Base-by-base conservation (phyloP, 2,113 vertebrate genomes). In the Upupa epops region DNA sequence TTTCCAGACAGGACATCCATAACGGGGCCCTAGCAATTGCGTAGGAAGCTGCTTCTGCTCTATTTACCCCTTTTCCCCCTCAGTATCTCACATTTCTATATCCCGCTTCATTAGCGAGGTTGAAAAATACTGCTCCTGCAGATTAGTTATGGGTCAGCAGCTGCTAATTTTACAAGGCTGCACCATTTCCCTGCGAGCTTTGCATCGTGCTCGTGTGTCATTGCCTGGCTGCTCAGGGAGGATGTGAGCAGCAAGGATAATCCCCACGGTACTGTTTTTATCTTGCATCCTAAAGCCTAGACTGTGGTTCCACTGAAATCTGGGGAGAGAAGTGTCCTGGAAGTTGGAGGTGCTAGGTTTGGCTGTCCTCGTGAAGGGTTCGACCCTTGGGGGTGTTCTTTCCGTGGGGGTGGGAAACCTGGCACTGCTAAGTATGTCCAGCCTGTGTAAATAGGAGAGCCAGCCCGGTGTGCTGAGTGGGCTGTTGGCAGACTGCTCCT, bases 101-200 rank as follows among this genome's bases (percentile, higher is more conserved):
- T 78, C 40, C 70, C 92, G 4, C 40, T 81, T 84, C 73, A 89
- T 87, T 93, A 89, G 65, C 40, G 58, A 89, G 49, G 15, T 93
- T 93, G 36, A 86, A 93, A 94, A 92, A 93, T 88, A 81, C 58
- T 34, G 61, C 70, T 79, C 36, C 72, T 84, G 32, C 8, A 11
- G 89, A 90, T 89, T 84, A 90, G 70, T 92, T 92, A 89, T 36
- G 70, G 89, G 73, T 95, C 91, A 92, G 70, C 73, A 95, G 73
- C 91, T 94, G 86, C 66, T 93, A 49, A 90, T 92, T 95, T 92
- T 92, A 79, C 70, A 72, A 69, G 59, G 49, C 61, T 75, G 46
- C 21, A 56, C 45, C 51, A 58, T 89, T 95, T 94, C 65, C 56
- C 90, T 89, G 89, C 83, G 31, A 42, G 70, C 70, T 78, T 92